Percentiles rank a stretch among this genome's conserved stretches.
These are phyloP conservation scores for Brevimyrus niger DNA, from an alignment of 2,113 vertebrate species.

Conservation along the genomic window DNA sequence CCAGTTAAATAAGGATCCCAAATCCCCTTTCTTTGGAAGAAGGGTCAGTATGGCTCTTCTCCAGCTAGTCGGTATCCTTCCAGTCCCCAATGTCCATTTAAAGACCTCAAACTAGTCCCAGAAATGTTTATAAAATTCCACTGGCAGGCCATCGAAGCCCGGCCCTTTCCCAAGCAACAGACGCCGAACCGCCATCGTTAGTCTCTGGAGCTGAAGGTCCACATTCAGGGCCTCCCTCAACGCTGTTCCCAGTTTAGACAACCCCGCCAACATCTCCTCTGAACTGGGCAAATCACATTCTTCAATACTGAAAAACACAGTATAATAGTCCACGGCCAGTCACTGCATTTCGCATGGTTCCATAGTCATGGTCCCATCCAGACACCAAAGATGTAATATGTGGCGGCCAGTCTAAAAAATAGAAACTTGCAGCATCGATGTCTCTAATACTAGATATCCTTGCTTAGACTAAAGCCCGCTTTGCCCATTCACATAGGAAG, in stretches of 20 bases:
- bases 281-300: neutral
- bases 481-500: neutral
- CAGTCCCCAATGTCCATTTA: neutral
- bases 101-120: neutral
- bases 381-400: neutral
- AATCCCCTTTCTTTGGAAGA: neutral
- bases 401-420: neutral
- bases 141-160: too few species aligned
- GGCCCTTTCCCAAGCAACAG: too few species aligned
- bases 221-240: too few species aligned
- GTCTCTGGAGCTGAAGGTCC: too few species aligned
- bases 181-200: too few species aligned
- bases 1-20: neutral
- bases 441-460: neutral
- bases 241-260: too few species aligned
- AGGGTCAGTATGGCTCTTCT: neutral
- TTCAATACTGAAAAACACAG: neutral
- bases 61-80: neutral
- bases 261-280: too few species aligned
- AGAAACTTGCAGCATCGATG: neutral
- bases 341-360: neutral
- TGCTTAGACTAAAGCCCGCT: neutral
- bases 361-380: neutral
- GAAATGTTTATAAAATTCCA: neutral
- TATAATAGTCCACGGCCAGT: neutral